These are phyloP conservation scores for Habropoda laboriosa DNA, from an alignment of 1,140 invertebrate species.

Conservation along the genomic window DNA sequence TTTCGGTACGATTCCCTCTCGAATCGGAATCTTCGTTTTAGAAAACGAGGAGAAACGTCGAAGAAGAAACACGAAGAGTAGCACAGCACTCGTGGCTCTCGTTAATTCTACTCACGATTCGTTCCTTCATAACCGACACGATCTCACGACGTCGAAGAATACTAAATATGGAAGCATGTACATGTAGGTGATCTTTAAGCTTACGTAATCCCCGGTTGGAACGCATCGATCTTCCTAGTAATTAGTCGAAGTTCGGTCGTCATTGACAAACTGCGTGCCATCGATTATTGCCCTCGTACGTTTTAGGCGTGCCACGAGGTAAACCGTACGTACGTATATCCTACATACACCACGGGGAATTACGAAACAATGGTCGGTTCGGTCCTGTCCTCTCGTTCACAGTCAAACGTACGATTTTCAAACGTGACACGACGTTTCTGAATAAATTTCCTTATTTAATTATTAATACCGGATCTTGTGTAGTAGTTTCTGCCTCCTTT, in stretches of 20 bases:
- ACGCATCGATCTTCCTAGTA: constrained; percentile 60
- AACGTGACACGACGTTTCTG: constrained; percentile 15
- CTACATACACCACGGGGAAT: no score
- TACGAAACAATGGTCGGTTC: constrained; percentile 51
- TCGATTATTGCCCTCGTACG: constrained; percentile 57
- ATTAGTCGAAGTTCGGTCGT: constrained; percentile 54
- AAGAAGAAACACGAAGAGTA: neutral
- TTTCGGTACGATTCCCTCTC: neutral
- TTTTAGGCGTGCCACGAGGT: constrained; percentile 44
- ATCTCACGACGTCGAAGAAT: neutral
- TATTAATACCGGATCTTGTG: constrained; percentile 24
- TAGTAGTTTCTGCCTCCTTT: neutral
- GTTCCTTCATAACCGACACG: neutral
- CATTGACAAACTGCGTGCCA: constrained; percentile 59
- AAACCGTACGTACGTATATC: neutral
- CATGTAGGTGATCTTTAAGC: constrained; percentile 39
- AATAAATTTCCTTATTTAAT: constrained; percentile 51
- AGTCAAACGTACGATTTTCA: neutral
- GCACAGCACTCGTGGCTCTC: no score
- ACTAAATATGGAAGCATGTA: constrained; percentile 20
- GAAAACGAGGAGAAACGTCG: neutral
- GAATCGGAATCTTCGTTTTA: neutral
- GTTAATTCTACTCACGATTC: neutral
- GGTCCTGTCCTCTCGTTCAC: neutral
- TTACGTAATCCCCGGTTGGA: constrained; percentile 42